Percentiles rank a stretch among this genome's conserved stretches.
Evolutionary conservation across 1,140 invertebrate genomes (phyloP).

Genomic region (Hypothenemus hampei): DNA sequence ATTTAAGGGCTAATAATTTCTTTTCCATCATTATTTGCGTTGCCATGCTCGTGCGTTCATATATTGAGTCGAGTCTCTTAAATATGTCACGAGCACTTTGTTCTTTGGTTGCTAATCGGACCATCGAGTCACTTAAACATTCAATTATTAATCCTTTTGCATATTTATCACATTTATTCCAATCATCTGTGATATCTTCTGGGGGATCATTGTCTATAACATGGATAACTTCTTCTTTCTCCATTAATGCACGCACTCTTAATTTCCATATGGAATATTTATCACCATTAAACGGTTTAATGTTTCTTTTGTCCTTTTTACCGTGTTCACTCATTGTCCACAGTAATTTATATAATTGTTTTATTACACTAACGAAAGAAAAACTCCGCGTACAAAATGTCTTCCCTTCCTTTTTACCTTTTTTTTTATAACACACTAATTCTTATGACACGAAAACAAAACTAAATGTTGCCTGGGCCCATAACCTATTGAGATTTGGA

Average conservation of each 20-base stretch:
- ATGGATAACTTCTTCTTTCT: slow-evolving; percentile 7
- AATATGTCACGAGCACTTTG: slow-evolving; percentile 33
- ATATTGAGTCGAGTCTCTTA: slow-evolving; percentile 41
- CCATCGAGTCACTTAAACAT: slow-evolving; percentile 35
- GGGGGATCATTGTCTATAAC: slow-evolving; percentile 7
- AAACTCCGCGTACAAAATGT: too few relatives aligned
- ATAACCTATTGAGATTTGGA: too few relatives aligned
- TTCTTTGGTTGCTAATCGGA: background rate
- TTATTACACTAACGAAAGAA: too few relatives aligned
- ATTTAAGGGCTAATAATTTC: slow-evolving; percentile 41
- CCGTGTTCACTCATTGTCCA: too few relatives aligned
- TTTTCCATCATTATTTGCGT: slow-evolving; percentile 43
- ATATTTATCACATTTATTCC: slow-evolving; percentile 35
- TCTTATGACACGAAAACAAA: too few relatives aligned
- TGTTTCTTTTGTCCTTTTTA: too few relatives aligned
- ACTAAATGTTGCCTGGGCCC: too few relatives aligned
- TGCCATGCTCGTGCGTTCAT: slow-evolving; percentile 44
- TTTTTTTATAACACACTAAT: too few relatives aligned
- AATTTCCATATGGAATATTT: slow-evolving; percentile 16
- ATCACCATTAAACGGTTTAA: slow-evolving; percentile 17
- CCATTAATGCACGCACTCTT: slow-evolving; percentile 4
- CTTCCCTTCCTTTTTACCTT: too few relatives aligned
- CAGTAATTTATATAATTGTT: too few relatives aligned
- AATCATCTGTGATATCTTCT: background rate
- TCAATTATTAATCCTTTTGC: slow-evolving; percentile 38